phyloP scores from a whole-genome alignment of 2,888 invertebrate genomes.

The Hemicrepidius hirtus region DNA sequence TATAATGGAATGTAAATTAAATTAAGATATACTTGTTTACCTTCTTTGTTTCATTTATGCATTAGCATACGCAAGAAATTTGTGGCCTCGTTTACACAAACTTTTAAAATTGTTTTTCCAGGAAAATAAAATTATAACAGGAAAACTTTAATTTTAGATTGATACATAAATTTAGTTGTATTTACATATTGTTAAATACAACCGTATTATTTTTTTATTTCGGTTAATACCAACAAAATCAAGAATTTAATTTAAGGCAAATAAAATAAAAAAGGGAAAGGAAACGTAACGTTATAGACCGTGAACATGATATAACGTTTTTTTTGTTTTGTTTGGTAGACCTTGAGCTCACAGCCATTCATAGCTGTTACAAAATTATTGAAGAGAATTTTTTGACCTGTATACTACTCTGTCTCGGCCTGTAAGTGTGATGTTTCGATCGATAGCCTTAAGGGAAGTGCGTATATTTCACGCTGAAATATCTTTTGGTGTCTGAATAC shows the following conservation, averaged over 20 bases:
- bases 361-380: conserved; percentile 1
- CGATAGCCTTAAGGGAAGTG: neutral
- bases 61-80: neutral
- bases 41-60: neutral
- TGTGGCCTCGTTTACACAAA: neutral
- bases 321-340: too few relatives aligned
- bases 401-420: neutral
- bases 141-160: too few relatives aligned
- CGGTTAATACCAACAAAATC: too few relatives aligned
- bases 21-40: neutral
- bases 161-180: too few relatives aligned
- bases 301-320: too few relatives aligned
- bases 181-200: too few relatives aligned
- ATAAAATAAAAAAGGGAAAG: too few relatives aligned
- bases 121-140: too few relatives aligned
- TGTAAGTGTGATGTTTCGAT: conserved; percentile 3
- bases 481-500: neutral
- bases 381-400: conserved; percentile 3
- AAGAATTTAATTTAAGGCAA: too few relatives aligned
- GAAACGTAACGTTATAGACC: too few relatives aligned
- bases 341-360: neutral
- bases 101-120: neutral
- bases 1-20: conserved; percentile 8
- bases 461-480: neutral
- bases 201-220: too few relatives aligned